Percentiles rank a stretch among this genome's conserved stretches.
Conservation (phyloP, 53 echinoderm and acorn worm species). For the Holothuria scabra region DNA sequence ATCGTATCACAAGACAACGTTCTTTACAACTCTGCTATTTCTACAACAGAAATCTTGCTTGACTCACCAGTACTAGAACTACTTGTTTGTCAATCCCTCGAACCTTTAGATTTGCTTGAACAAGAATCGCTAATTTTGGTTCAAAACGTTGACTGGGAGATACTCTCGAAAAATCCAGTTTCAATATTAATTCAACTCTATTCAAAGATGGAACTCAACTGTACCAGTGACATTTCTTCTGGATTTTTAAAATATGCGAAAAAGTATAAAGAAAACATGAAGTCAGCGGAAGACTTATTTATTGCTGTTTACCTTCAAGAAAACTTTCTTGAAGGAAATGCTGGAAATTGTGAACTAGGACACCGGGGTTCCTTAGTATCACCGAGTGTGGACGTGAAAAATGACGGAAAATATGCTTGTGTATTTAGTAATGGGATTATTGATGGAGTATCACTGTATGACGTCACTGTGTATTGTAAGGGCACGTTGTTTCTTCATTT, state of each 20-base stretch:
- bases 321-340: too few relatives aligned
- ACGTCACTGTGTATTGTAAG: conserved; percentile 6
- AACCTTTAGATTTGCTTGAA: neutral
- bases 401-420: neutral
- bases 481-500: too few relatives aligned
- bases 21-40: too few relatives aligned
- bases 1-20: too few relatives aligned
- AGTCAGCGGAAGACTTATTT: neutral
- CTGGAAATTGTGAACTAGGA: neutral
- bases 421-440: neutral
- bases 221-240: neutral
- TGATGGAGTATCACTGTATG: neutral
- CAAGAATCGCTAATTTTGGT: neutral
- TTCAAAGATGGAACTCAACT: neutral
- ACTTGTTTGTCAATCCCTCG: neutral
- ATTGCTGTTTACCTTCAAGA: neutral
- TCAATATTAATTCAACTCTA: neutral
- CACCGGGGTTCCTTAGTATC: neutral
- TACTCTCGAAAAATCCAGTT: neutral
- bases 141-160: neutral
- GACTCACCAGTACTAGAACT: neutral
- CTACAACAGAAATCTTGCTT: too few relatives aligned
- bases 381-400: neutral
- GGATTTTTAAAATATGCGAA: neutral
- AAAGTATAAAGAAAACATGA: neutral